Evolutionary conservation across 2,888 invertebrate species (phyloP).

Genomic region (Euzophera pinguis): DNA sequence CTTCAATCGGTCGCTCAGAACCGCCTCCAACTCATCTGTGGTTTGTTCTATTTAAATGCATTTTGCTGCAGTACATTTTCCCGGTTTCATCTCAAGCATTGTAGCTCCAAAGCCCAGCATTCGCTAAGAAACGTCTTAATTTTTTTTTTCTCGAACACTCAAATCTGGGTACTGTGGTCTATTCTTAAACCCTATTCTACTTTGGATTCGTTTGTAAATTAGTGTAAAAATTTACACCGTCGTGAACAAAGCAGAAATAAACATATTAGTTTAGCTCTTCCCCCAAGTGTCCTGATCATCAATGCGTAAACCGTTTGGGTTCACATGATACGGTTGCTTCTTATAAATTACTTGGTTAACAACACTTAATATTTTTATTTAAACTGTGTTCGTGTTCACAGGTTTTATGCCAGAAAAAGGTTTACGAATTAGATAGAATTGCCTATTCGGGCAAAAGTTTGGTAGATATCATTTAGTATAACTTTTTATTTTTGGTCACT

Average conservation of each 20-base stretch:
- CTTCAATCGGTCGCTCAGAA: slow-evolving; percentile 66
- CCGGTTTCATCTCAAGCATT: too few species aligned
- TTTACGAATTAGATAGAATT: background rate
- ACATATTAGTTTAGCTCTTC: slow-evolving; percentile 6
- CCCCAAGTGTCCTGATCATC: slow-evolving; percentile 13
- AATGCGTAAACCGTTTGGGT: slow-evolving; percentile 14
- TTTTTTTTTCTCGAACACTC: too few species aligned
- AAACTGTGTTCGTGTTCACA: slow-evolving; percentile 1
- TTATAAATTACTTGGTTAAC: slow-evolving; percentile 7
- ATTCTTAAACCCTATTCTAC: too few species aligned
- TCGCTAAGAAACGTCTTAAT: too few species aligned
- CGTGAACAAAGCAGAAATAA: slow-evolving; percentile 1
- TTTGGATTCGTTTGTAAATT: background rate
- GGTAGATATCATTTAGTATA: too few species aligned
- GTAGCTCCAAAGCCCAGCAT: too few species aligned
- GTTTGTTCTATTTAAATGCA: slow-evolving; percentile 23
- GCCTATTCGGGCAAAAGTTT: too few species aligned
- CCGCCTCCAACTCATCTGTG: slow-evolving; percentile 27
- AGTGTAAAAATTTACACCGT: background rate
- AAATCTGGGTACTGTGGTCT: too few species aligned
- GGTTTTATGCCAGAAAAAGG: background rate
- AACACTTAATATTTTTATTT: slow-evolving; percentile 9
- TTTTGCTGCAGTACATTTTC: slow-evolving; percentile 17
- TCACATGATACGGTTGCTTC: slow-evolving; percentile 11
- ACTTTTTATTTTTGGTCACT: too few species aligned